Evolutionary conservation across 1,140 invertebrate species (phyloP), one percentile per base, ranked within the genome.

Genomic region (Asbolus verrucosus): DNA sequence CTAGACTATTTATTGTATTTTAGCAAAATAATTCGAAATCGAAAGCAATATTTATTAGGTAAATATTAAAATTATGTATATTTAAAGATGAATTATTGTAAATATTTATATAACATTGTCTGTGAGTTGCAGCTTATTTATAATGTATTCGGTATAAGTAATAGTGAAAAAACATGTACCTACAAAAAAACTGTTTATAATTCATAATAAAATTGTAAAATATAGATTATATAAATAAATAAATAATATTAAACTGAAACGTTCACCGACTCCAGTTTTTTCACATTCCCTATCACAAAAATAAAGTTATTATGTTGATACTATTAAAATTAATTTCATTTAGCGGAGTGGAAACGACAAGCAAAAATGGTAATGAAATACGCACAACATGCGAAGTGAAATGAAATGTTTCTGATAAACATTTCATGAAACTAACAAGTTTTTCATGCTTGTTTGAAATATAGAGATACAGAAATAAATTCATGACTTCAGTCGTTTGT

Each of bases 21-120:
- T 60, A 33, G 31, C 24, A 36, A 65, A 36, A 68, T 16, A 60
- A 36, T 46, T 50, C 41, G 16, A 63, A 65, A 50, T 70, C 62
- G 69, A 65, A 50, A 70, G 69, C 69, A 70, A 70, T 70, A 70
- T 70, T 70, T 70, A 70, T 70, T 70, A 61, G 59, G 33, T 59
- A 67, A 19, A 14, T 59, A 4, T 66, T 4, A 21, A 18, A n/a
- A 15, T 54, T 27, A 27, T 67, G 65, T 67, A 67, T 36, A 67
- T 67, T 67, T 16, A 33, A 36, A 33, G 30, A 27, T 5, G 21
- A 38, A 59, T 27, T 66, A 50, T 59, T 67, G 65, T 67, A 67
- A 15, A 67, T 67, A 67, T 67, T 67, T 67, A 67, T 59, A 68
- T 68, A 41, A 68, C 30, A 27, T 15, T 61, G 36, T 62, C 59